These are phyloP conservation scores for Volucella zonaria DNA, from an alignment of 2,888 invertebrate genomes.

Conservation along the genomic window DNA sequence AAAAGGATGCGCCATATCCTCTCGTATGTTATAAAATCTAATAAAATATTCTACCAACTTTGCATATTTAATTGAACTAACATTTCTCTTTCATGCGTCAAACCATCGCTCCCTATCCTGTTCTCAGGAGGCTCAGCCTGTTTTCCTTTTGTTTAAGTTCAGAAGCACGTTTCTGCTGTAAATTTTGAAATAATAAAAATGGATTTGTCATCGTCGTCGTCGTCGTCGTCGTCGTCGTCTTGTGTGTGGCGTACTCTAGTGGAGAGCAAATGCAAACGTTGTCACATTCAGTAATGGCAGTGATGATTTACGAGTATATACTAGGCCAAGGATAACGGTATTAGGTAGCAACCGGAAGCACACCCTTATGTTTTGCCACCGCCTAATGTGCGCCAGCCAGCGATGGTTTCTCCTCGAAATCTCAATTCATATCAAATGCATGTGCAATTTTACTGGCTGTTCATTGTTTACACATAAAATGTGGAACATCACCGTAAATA, in stretches of 20 bases:
- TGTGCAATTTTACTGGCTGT: constrained; percentile 1
- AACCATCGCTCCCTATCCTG: not conserved
- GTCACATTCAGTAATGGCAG: constrained; percentile 51
- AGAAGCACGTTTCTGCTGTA: constrained; percentile 22
- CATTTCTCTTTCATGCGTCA: not conserved
- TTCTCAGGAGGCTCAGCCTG: too few species aligned
- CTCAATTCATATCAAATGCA: constrained; percentile 48
- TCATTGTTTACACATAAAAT: constrained; percentile 47
- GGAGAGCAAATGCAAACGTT: constrained; percentile 35
- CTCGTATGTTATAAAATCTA: not conserved
- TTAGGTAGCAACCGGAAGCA: constrained; percentile 18
- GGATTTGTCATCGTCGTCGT: constrained; percentile 6
- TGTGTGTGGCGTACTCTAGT: not conserved
- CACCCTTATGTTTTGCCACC: constrained; percentile 19
- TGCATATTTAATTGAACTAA: constrained; percentile 36
- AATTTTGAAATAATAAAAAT: constrained; percentile 38
- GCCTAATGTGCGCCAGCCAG: too few species aligned
- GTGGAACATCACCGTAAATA: not conserved
- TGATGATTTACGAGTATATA: constrained; percentile 32
- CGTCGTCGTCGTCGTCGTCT: not conserved
- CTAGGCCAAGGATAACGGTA: constrained; percentile 53
- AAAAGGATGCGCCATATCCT: not conserved
- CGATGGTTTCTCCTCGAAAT: constrained; percentile 4
- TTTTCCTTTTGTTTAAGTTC: constrained; percentile 10
- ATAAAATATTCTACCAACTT: constrained; percentile 17